phyloP scores from a whole-genome alignment of 2,113 vertebrate species.

The Mellivora capensis region DNA sequence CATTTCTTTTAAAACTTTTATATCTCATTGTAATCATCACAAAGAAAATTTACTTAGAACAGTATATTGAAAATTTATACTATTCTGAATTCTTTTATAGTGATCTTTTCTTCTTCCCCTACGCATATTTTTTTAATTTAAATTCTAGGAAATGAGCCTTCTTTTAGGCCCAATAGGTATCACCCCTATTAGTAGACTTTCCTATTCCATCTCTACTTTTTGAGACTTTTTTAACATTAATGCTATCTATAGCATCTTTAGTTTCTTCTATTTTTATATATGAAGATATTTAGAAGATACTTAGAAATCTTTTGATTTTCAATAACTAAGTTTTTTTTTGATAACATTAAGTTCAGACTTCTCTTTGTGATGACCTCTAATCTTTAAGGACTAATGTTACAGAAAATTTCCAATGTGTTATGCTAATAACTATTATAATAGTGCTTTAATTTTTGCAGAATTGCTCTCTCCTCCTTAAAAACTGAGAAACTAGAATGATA shows the following conservation, averaged over 20 bases:
- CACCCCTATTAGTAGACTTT: not conserved
- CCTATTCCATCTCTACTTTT: not conserved
- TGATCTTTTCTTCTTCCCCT: not conserved
- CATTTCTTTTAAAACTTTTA: not conserved
- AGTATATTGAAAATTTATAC: not conserved
- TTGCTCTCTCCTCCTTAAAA: not conserved
- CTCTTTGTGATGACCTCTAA: not conserved
- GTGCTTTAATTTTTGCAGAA: not conserved
- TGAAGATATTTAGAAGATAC: not conserved
- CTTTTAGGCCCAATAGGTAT: not conserved
- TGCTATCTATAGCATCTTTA: not conserved
- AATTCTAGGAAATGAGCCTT: not conserved
- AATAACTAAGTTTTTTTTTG: not conserved
- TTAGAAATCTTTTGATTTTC: conserved; percentile 1
- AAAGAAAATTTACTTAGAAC: conserved; percentile 1
- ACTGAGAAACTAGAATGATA: not conserved
- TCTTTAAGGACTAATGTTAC: not conserved
- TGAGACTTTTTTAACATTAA: not conserved
- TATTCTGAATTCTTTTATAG: not conserved
- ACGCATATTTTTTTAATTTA: not conserved
- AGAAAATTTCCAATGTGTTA: not conserved
- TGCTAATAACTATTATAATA: not conserved
- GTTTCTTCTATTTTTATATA: not conserved
- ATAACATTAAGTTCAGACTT: not conserved
- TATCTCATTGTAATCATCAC: not conserved